Base-by-base conservation (phyloP, 2,888 invertebrate species). In the Pocota personata region DNA sequence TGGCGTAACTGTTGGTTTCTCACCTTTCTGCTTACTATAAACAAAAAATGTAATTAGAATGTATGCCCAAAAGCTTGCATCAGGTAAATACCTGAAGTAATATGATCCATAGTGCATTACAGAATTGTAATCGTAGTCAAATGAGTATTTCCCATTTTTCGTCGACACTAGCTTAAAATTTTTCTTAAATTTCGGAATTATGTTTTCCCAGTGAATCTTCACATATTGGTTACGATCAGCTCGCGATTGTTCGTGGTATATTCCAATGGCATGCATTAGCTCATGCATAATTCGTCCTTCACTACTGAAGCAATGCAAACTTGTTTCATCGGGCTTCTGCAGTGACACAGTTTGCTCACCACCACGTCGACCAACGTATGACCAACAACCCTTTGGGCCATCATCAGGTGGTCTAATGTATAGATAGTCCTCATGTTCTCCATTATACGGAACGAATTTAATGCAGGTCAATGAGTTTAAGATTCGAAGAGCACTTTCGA, bases 211-310 rank as follows among this genome's bases (percentile, higher is more conserved):
- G 88, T 95, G 94, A 48, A 97, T 94, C 89, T 94, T 95, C 1
- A 97, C 95, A 89, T 88, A 91, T 72, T 90, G 90, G 73, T 91
- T 92, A 93, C 97, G 93, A 91, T 97, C 97, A 52, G 95, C 94
- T 78, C 97, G 92, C 0, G 95, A 95, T 89, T 97, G 97, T 89
- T 97, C 97, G 90, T 97, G 97, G 91, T 96, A 96, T 79, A 97
- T 95, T 7, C 97, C 96, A n/a, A 96, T 92, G 0, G 96, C 95
- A 89, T 97, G 97, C 94, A 97, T 95, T 37, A 97, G 91, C 91
- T 97, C 97, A 91, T 97, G 97, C 88, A 96, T 94, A n/a, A 96
- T 95, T 83, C 95, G 94, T 0, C 96, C 96, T 89, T 95, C 94
- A 32, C 91, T 94, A 50, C 95, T 95, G 55, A 95, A 93, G 89